Evolutionary conservation across 2,888 invertebrate species (phyloP).

Genomic region (Spodoptera exigua): DNA sequence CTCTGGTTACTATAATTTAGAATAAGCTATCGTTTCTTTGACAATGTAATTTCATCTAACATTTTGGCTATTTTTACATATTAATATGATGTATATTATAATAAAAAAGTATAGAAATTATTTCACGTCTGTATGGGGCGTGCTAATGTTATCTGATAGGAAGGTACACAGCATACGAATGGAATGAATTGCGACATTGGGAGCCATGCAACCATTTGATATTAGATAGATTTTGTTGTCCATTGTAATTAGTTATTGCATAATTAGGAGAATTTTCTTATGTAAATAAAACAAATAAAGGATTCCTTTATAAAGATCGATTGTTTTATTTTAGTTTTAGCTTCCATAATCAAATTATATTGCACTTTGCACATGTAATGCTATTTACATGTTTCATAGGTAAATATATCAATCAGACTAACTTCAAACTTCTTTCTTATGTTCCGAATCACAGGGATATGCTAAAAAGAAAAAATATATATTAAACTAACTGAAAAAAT

Average conservation of each 20-base stretch:
- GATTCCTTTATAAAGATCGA: conserved; percentile 77
- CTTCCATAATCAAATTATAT: too few species aligned
- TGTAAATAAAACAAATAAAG: conserved; percentile 88
- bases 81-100: conserved; percentile 40
- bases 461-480: conserved; percentile 62
- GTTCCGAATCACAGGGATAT: conserved; percentile 55
- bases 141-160: conserved; percentile 36
- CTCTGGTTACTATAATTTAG: neutral
- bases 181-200: conserved; percentile 56
- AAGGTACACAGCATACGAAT: conserved; percentile 51
- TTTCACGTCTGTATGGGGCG: conserved; percentile 51
- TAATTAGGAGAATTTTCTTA: conserved; percentile 87
- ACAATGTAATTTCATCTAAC: conserved; percentile 42
- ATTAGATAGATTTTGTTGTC: conserved; percentile 86
- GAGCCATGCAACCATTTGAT: conserved; percentile 79
- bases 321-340: conserved; percentile 67
- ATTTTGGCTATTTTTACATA: conserved; percentile 47
- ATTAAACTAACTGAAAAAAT: neutral
- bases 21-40: conserved; percentile 34
- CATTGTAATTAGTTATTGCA: conserved; percentile 85
- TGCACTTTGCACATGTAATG: neutral
- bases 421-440: conserved; percentile 58
- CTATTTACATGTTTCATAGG: conserved; percentile 47
- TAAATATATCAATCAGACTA: conserved; percentile 61
- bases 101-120: conserved; percentile 36